These are phyloP conservation scores for Emydoidea blandingii DNA, from an alignment of 2,797 vertebrate genomes.

Conservation along the genomic window DNA sequence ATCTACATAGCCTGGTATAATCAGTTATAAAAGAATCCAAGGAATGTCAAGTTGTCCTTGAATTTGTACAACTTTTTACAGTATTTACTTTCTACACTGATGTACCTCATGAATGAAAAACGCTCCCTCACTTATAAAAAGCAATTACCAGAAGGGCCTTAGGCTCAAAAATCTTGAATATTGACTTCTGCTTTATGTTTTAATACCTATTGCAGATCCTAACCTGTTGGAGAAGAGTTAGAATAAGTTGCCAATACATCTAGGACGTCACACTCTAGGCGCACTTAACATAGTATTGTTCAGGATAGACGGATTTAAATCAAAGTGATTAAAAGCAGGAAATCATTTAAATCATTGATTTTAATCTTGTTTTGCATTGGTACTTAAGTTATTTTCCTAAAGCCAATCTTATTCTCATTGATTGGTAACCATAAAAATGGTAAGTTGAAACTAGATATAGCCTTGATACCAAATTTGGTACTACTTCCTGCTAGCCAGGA, in stretches of 20 bases:
- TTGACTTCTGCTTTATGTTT: not conserved
- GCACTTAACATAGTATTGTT: not conserved
- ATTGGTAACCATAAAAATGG: not conserved
- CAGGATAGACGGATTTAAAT: not conserved
- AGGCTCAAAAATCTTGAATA: not conserved
- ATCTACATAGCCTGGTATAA: not conserved
- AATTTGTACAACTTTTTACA: not conserved
- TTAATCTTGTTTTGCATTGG: not conserved
- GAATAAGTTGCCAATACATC: not conserved
- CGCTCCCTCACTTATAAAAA: not conserved
- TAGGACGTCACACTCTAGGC: not conserved
- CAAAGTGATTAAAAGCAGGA: not conserved
- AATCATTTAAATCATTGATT: not conserved
- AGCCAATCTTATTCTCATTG: not conserved
- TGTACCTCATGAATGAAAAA: not conserved
- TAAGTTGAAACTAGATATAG: not conserved
- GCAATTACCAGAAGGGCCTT: not conserved
- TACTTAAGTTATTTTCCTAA: not conserved
- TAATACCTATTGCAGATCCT: not conserved
- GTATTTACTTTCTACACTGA: not conserved
- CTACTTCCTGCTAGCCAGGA: not conserved
- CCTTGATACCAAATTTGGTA: not conserved
- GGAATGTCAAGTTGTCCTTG: not conserved
- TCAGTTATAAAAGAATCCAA: not conserved
- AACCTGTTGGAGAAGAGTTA: not conserved